Evolutionary conservation across 2,797 vertebrate genomes (phyloP), one percentile per base, ranked within the genome.

Genomic region (Peromyscus melanophrys): DNA sequence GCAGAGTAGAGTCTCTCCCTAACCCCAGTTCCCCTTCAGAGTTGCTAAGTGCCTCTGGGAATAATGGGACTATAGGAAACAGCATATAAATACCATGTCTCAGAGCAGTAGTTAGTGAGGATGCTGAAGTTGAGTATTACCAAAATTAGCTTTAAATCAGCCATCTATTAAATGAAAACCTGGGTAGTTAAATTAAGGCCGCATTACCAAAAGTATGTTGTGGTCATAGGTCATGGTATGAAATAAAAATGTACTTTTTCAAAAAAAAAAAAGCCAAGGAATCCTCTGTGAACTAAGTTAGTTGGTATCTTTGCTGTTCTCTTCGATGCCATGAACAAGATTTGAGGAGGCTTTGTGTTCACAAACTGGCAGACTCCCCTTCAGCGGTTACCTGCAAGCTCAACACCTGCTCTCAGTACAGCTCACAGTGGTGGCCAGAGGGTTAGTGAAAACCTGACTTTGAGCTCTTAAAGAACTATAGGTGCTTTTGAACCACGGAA

Each of bases 141-240:
- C 31, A 84, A 80, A 96, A 63, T 93, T 49, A 94, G 12, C 37
- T 85, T 96, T 67, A 61, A 82, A 69, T 1, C 27, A 83, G 27
- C 11, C 14, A 29, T 78, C 37, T 52, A 31, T 34, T 43, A 49
- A 63, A 82, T 83, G 59, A 57, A 93, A 93, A 95, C 78, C 11
- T 40, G 83, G 19, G 57, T 76, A 93, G 31, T 40, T 25, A 73
- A 73, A 65, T 49, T 17, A 78, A 77, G 31, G n/a, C 46, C 69
- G 4, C 52, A 17, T 46, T 95, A 11, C 46, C 65, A 71, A 12
- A 13, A 34, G 2, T 80, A 17, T 37, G 27, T 43, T 81, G 46
- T 95, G 52, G 27, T 92, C 57, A 77, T 34, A 73, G 19, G 69
- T 86, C 49, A 67, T 55, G 11, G 43, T 55, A 9, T 89, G 59